Base-by-base conservation (phyloP, 2,797 vertebrate genomes). In the Lacerta bilineata region DNA sequence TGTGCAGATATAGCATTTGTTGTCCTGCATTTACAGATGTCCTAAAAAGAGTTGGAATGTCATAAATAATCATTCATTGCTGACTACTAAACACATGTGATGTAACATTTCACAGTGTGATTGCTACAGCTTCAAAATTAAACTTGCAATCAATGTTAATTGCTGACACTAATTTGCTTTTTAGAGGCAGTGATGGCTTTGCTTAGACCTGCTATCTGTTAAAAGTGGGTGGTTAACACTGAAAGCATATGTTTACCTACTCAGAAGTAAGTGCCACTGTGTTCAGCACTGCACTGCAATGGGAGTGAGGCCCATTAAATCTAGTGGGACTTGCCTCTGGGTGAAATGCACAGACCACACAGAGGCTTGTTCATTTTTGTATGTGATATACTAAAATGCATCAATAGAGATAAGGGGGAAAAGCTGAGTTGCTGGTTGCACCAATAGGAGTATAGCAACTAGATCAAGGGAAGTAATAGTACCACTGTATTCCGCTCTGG, bases 361-460 rank as follows among this genome's bases (percentile, higher is more conserved):
- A 61, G 43, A 80, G 69, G 89, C 90, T 92, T 94, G 89, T 87
- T 78, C 0, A 0, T 1, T 1, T 90, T 69, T 88, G 68, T 80
- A 46, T 15, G 76, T n/a, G 11, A 66, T 74, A 20, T 75, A 93
- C 89, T 90, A 91, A 80, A 84, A 5, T 89, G 6, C 74, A 61
- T 83, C 36, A 88, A 41, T 4, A 91, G 75, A 59, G 1, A 9
- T 61, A 91, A 2, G 25, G 61, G 89, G 72, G 91, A 89, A 90
- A 88, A 91, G 87, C 83, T 91, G 90, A 94, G 46, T 91, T 85
- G 88, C n/a, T 84, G 11, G 33, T 33, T 33, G 33, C 33, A 33
- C 33, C 33, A 33, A 33, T 33, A 33, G 33, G 33, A 33, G 33
- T 33, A 33, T 33, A 33, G 33, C 33, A 33, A 1, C 33, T 33